Base-by-base conservation (phyloP, 2,113 vertebrate species). In the Oceanites oceanicus region DNA sequence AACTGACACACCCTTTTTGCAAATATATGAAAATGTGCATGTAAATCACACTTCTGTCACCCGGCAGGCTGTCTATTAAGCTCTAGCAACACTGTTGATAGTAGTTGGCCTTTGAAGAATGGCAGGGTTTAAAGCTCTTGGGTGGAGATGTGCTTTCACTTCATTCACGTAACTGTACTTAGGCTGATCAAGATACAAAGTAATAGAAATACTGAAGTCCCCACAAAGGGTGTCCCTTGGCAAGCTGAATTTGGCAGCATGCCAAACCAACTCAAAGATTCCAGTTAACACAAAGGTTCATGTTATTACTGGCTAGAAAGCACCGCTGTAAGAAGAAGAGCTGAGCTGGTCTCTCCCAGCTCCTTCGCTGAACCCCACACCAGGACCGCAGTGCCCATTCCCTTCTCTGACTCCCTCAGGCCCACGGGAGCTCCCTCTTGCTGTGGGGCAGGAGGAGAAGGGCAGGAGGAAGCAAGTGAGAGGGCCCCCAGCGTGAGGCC, bases 351-450 rank as follows among this genome's bases (percentile, higher is more conserved):
- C 19, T 58, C 58, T 55, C 40, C 27, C 38, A 79, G 38, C 34
- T 53, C 38, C 29, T 53, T 8, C 15, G 7, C 58, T 26, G 34
- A 40, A 32, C 29, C 11, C 23, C 42, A 34, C 21, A 32, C 6
- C 6, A 29, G 15, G 52, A 53, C 13, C 40, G 23, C 5, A 6
- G 10, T 8, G 11, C n/a, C 12, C 0, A 0, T 66, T 52, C 25
- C 52, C 30, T 36, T 30, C 19, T 80, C 59, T 34, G 38, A 47
- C 32, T 25, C 26, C 19, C 22, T 38, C n/a, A 75, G 56, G 29
- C 19, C 7, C 7, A 15, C 2, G 18, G 53, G 21, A 62, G 7
- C 30, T 47, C 44, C 38, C 16, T n/a, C 59, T 32, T 6, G 0
- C 40, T 25, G 47, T 5, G 10, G 15, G 7, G 15, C 27, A 26